Conservation (phyloP, 2,797 vertebrate species). For the Fratercula arctica region DNA sequence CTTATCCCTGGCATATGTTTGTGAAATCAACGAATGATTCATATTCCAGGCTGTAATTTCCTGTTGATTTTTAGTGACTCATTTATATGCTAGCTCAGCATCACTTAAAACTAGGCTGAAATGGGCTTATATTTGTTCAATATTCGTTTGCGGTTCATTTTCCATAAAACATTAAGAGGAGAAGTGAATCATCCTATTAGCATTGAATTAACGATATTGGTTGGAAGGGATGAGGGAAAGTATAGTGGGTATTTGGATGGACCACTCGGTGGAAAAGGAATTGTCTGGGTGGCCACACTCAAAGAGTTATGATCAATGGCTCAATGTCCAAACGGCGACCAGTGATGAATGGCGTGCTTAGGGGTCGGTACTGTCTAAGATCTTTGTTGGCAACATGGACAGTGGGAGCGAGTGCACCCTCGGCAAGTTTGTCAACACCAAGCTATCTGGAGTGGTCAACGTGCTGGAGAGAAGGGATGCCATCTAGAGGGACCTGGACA, state of each 20-base stretch:
- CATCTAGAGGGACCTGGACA: too few species aligned
- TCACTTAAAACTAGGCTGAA: neutral
- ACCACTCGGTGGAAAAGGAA: neutral
- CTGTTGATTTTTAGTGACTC: constrained; percentile 36
- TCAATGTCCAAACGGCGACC: neutral
- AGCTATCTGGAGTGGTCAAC: too few species aligned
- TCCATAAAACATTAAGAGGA: neutral
- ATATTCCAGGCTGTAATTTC: constrained; percentile 38
- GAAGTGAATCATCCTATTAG: neutral
- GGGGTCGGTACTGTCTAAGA: neutral
- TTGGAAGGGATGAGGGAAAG: neutral
- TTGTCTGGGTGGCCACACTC: neutral
- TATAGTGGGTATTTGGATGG: neutral
- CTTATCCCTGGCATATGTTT: neutral
- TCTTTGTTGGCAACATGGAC: neutral
- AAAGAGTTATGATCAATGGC: neutral
- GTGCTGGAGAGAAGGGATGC: too few species aligned
- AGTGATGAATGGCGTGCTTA: neutral
- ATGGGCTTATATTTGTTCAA: neutral
- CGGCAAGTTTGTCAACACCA: too few species aligned
- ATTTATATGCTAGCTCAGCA: constrained; percentile 51
- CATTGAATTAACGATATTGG: neutral
- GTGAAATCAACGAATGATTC: constrained; percentile 30
- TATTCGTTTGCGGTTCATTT: neutral
- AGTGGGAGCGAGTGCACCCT: too few species aligned